Conservation (phyloP, 2,113 vertebrate genomes). For the Marmota flaviventris region DNA sequence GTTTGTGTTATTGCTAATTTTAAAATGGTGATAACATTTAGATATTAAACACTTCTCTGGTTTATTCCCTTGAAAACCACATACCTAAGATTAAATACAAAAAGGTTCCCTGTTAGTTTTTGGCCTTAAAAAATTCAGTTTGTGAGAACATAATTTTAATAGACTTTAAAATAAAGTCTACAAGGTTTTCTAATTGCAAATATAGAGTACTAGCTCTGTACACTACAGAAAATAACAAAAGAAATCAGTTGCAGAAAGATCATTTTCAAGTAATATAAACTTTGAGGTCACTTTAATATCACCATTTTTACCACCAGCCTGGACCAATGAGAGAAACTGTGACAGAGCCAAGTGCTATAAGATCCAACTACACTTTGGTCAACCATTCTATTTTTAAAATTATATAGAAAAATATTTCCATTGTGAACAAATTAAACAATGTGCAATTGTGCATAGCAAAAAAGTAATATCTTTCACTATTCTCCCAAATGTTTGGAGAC, state of each 20-base stretch:
- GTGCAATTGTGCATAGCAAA: neutral
- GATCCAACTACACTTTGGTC: neutral
- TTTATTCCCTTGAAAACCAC: conserved; percentile 59
- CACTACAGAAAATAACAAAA: conserved; percentile 6
- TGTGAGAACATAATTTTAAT: conserved; percentile 48
- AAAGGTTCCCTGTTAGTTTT: neutral
- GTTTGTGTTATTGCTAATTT: conserved; percentile 66
- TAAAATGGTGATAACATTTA: conserved; percentile 70
- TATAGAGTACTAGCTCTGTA: neutral
- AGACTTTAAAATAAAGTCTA: conserved; percentile 39
- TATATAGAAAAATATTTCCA: conserved; percentile 33
- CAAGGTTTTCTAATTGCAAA: neutral
- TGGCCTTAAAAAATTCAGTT: conserved; percentile 47
- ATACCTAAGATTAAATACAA: conserved; percentile 60
- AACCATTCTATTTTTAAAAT: neutral
- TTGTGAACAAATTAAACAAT: conserved; percentile 27
- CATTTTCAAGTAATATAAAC: conserved; percentile 24
- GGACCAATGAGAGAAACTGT: neutral
- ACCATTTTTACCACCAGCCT: neutral
- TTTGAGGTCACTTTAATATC: conserved; percentile 17
- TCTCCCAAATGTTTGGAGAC: neutral
- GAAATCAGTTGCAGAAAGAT: conserved; percentile 33
- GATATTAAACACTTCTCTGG: conserved; percentile 58
- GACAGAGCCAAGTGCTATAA: neutral
- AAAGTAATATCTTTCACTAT: neutral